phyloP scores from a whole-genome alignment of 2,888 invertebrate genomes.

The Morpho helenor region DNA sequence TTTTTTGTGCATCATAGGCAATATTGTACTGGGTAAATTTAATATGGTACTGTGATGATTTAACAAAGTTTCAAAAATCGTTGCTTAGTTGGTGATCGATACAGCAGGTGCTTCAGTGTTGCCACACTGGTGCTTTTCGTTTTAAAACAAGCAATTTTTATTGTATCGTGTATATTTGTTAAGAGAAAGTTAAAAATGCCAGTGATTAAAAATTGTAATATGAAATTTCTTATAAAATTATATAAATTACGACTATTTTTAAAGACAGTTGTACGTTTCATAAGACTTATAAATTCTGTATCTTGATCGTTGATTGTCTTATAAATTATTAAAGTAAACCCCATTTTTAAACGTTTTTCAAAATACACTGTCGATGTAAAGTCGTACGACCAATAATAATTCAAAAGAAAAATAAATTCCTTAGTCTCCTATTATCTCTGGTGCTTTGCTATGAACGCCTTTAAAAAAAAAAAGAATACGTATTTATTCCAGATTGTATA shows the following conservation, averaged over 20 bases:
- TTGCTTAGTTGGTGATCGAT: slow-evolving; percentile 3
- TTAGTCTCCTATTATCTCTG: too few relatives aligned
- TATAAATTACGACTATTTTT: neutral
- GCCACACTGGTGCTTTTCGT: slow-evolving; percentile 53
- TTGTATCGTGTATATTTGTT: neutral
- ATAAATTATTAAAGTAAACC: slow-evolving; percentile 1
- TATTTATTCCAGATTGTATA: too few relatives aligned
- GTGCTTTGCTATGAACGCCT: too few relatives aligned
- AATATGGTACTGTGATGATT: neutral
- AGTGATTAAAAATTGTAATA: neutral
- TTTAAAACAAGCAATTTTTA: neutral
- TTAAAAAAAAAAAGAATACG: too few relatives aligned
- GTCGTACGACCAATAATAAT: neutral
- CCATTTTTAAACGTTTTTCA: neutral
- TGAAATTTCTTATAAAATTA: neutral
- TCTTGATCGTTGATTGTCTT: neutral
- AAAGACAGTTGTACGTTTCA: too few relatives aligned
- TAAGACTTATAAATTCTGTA: too few relatives aligned
- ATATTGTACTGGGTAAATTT: too few relatives aligned
- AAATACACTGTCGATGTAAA: neutral
- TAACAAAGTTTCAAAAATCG: neutral
- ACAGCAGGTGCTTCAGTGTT: slow-evolving; percentile 54
- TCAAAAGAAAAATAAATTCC: too few relatives aligned
- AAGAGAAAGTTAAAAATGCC: too few relatives aligned
- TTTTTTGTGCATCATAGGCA: too few relatives aligned